phyloP scores from a whole-genome alignment of 2,113 vertebrate genomes.

The Heterocephalus glaber region DNA sequence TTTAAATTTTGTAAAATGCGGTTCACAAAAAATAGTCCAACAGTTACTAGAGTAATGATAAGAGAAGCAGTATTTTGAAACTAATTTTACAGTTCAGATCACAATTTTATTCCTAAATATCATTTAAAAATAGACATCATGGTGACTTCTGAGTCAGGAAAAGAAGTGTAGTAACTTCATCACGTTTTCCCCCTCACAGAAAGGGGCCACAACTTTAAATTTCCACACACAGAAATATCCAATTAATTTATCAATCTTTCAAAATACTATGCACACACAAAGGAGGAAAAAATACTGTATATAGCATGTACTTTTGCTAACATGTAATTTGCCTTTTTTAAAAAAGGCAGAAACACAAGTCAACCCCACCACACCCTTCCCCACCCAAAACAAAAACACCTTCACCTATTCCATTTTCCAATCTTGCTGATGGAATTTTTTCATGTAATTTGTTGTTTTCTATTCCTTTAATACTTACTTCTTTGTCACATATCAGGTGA shows the following conservation, averaged over 20 bases:
- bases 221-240: slow-evolving; percentile 62
- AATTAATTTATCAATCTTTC: slow-evolving; percentile 52
- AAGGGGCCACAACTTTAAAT: slow-evolving; percentile 49
- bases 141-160: slow-evolving; percentile 72
- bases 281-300: not conserved
- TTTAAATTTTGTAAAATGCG: slow-evolving; percentile 80
- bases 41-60: slow-evolving; percentile 69
- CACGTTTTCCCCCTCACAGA: slow-evolving; percentile 53
- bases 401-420: not conserved
- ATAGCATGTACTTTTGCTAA: slow-evolving; percentile 65
- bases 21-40: slow-evolving; percentile 77
- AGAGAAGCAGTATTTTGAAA: slow-evolving; percentile 77
- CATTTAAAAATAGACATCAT: slow-evolving; percentile 77
- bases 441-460: not conserved
- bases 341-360: not conserved
- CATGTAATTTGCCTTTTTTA: not conserved
- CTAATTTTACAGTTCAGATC: slow-evolving; percentile 70
- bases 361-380: not conserved
- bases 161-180: slow-evolving; percentile 70
- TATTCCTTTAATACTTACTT: slow-evolving; percentile 44
- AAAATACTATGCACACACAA: slow-evolving; percentile 59
- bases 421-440: not conserved
- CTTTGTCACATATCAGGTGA: not conserved
- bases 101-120: slow-evolving; percentile 74
- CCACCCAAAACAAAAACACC: not conserved